Evolutionary conservation across 2,888 invertebrate genomes (phyloP), one percentile per base, ranked within the genome.

Genomic region (Papilio demoleus): DNA sequence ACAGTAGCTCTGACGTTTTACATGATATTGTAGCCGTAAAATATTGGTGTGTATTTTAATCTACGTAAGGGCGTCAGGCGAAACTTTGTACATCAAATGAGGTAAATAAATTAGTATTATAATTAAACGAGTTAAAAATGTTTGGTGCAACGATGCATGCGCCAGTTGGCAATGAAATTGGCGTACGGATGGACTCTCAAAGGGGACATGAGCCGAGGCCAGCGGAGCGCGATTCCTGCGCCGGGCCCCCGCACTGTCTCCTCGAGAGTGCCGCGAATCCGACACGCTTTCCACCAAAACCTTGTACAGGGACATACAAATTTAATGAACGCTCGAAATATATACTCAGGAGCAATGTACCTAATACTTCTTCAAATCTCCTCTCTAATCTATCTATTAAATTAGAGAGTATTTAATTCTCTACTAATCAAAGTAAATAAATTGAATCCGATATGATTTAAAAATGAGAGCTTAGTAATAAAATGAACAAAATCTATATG

Each of bases 161-260:
- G 80, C 82, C 84, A 82, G 85, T 88, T 83, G 82, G 81, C 85
- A 87, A 85, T 85, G 84, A 89, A 90, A 88, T 88, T 87, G 82
- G 81, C 84, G 81, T 82, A 80, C 80, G 82, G 79, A 80, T 81
- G 82, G 78, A 81, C 80, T 82, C 84, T 82, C 79, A 84, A 86
- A 88, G 88, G 86, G 88, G 86, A 85, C 88, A 85, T 84, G 80
- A 83, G 84, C 86, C 85, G 86, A 80, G 81, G 79, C 77, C 87
- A 88, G 73, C 88, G 84, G 83, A 90, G 86, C 90, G 90, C 82
- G 80, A 78, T 88, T 91, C 91, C 90, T 87, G 85, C 81, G 83
- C 83, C 85, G 83, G 82, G 84, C 77, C 76, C 76, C 75, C 74
- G 72, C 70, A 73, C 75, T 73, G 77, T 78, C 76, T 75, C 78